Evolutionary conservation across 2,888 invertebrate species (phyloP).

Genomic region (Noctua fimbriata): DNA sequence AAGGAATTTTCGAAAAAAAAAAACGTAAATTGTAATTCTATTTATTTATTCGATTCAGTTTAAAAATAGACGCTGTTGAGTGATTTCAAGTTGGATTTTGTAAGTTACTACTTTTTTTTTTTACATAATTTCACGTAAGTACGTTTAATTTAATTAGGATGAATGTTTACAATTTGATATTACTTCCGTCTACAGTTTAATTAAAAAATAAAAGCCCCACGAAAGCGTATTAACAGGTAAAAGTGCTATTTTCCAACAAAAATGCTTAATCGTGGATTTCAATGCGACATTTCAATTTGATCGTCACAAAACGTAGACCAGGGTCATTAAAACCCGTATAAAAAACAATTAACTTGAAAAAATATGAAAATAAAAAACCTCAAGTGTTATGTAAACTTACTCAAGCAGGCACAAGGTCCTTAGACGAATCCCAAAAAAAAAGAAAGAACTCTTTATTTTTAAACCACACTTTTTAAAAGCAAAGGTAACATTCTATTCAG

Average conservation of each 20-base stretch:
- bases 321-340: background rate
- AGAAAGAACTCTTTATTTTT: background rate
- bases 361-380: background rate
- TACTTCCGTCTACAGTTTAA: background rate
- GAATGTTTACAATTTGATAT: constrained; percentile 26
- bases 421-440: background rate
- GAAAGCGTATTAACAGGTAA: background rate
- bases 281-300: background rate
- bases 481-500: constrained; percentile 15
- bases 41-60: constrained; percentile 34
- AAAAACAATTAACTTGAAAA: background rate
- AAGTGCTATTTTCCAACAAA: background rate
- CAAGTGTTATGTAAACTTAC: constrained; percentile 43
- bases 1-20: constrained; percentile 59
- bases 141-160: constrained; percentile 62
- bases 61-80: constrained; percentile 35
- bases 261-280: background rate
- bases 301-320: background rate
- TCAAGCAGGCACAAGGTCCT: constrained; percentile 1
- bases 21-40: constrained; percentile 23
- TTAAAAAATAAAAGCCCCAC: background rate
- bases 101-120: constrained; percentile 55
- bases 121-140: constrained; percentile 17
- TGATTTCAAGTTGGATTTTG: constrained; percentile 53
- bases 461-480: constrained; percentile 1